Evolutionary conservation across 1,140 invertebrate species (phyloP), one percentile per base, ranked within the genome.

Genomic region (Trichonephila inaurata): DNA sequence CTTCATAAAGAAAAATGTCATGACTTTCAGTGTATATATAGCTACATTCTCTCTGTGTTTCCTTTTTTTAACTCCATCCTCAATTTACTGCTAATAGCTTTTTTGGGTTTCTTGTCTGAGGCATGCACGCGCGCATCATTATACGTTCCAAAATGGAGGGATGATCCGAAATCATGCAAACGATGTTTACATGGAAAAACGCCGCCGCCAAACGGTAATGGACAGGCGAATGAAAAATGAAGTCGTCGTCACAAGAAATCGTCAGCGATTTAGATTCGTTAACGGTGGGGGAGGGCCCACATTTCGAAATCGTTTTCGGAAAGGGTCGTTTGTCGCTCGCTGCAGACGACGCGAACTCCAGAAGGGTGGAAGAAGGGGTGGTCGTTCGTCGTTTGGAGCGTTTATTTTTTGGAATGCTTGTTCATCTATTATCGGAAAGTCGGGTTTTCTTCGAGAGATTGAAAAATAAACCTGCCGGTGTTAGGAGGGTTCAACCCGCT

Each of bases 51-150:
- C 28, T 6, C 28, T 77, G 6, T 16, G 7, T 77, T 40, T 77
- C 5, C 33, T 77, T 77, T 24, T 77, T 40, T 19, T 19, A 16
- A 14, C 28, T 77, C 72, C 72, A 33, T 16, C 72, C 72, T 77
- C 72, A 77, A 77, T 77, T 77, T 77, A 77, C 72, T 77, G 72
- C 72, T 77, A 77, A 77, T 77, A 77, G 72, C 72, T 77, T 77
- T 40, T 77, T 77, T 28, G 62, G 72, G 24, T 40, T 77, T 18
- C 28, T 77, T 33, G 24, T 77, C 28, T n/a, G 66, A 24, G n/a
- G 24, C 66, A 69, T 77, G 72, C 72, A 77, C 72, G 72, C 72
- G 72, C 28, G 72, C 72, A 77, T 77, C 72, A 77, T 77, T 77
- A 77, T 77, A 77, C 72, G 5, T 40, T 77, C 16, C 51, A 28